A percentile compares a stretch with the other conserved stretches of the same genome.
Evolutionary conservation across 2,888 invertebrate genomes (phyloP).

Genomic region (Cyclophora albipunctata): DNA sequence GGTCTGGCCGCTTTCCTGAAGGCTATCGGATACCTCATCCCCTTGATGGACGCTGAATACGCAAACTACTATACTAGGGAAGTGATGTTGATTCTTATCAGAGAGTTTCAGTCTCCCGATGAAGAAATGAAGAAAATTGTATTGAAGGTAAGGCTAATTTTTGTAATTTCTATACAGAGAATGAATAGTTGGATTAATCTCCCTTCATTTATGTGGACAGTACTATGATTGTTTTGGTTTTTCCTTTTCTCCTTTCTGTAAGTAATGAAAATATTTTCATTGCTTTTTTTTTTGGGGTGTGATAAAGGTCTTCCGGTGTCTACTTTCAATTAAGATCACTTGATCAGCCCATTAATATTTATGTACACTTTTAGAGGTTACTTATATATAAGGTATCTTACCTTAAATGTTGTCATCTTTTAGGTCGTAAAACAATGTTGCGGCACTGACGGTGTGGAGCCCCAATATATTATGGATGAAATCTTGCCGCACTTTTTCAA

Average conservation of each 20-base stretch:
- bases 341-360: too few species aligned
- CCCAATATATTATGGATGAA: slow-evolving; percentile 99
- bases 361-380: too few species aligned
- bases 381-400: too few species aligned
- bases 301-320: too few species aligned
- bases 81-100: slow-evolving; percentile 97
- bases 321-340: too few species aligned
- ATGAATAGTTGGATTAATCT: too few species aligned
- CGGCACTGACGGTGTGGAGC: slow-evolving; percentile 99
- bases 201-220: too few species aligned
- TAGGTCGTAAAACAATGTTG: slow-evolving; percentile 99
- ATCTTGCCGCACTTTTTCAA: slow-evolving; percentile 99
- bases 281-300: not conserved
- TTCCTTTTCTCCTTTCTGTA: too few species aligned
- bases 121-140: slow-evolving; percentile 99
- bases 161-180: not conserved
- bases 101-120: slow-evolving; percentile 99
- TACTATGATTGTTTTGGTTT: too few species aligned
- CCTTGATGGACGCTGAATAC: slow-evolving; percentile 99
- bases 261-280: not conserved
- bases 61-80: slow-evolving; percentile 99
- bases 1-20: slow-evolving; percentile 99
- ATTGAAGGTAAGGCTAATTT: slow-evolving; percentile 80
- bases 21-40: slow-evolving; percentile 99
- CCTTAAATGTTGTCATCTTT: slow-evolving; percentile 6